Evolutionary conservation across 1,140 invertebrate species (phyloP), one percentile per base, ranked within the genome.

Genomic region (Stegodyphus mimosarum): DNA sequence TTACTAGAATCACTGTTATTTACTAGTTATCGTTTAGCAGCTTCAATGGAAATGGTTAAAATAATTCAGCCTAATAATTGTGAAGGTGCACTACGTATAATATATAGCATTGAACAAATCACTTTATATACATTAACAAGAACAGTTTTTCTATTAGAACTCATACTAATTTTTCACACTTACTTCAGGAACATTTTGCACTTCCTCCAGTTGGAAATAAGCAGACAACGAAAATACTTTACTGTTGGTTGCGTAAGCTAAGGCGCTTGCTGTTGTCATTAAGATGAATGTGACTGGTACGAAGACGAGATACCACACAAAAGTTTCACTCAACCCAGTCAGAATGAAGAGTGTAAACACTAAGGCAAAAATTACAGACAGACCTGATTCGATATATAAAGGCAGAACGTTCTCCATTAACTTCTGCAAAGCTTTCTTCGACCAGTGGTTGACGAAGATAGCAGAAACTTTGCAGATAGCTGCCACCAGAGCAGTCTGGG

Each of bases 401-500:
- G 52, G 51, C 18, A 64, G 64, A 0, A 52, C 51, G 4, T 49
- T 15, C 48, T 74, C 71, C 7, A 83, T 18, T 3, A 49, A 11
- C 6, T 67, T 67, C 4, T 51, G 17, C 6, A 75, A 15, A 55
- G 64, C 49, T 13, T 83, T 53, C 6, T 75, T 60, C 7, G 81
- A 51, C 72, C 71, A 83, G 55, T 71, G 52, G n/a, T 83, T 72
- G n/a, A 87, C 50, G 15, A 76, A 33, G 0, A 76, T 15, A 7
- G 78, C 67, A 7, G 73, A 17, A 17, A 77, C n/a, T 63, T 75
- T 80, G 73, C 79, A 87, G 17, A 72, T 50, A 60, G 78, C 66
- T 5, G 86, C 78, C 48, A 77, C 53, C 79, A 79, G 15, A 13
- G 81, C 60, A 0, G 72, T 50, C 18, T 83, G 81, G 5, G 81